Base-by-base conservation (phyloP, 2,113 vertebrate species). In the Tetrax tetrax region DNA sequence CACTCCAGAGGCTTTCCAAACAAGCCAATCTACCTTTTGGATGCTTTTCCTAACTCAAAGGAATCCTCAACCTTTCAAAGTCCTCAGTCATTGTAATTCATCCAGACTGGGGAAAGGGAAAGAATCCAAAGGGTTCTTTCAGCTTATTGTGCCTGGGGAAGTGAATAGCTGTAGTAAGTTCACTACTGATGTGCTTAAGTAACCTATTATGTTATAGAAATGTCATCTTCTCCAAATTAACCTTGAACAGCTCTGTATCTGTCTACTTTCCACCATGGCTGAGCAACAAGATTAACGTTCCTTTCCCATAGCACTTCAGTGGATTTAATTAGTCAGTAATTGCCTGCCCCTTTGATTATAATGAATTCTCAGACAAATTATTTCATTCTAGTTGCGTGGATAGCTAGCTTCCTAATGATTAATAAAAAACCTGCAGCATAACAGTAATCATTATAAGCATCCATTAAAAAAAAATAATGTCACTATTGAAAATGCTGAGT, bases 291-390 rank as follows among this genome's bases (percentile, higher is more conserved):
- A 87, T 60, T 64, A 87, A 23, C 51, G 82, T 45, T 88, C 27
- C 29, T 75, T 90, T 59, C 76, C 90, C 57, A 90, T 37, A 86
- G 31, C 37, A 88, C 87, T 80, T 95, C 68, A 84, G 64, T 93
- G 95, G 94, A 84, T 96, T 88, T 86, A 92, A 76, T 91, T 83
- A 91, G 43, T 89, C 68, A 95, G 82, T 94, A 95, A 94, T 83
- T 93, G 94, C 74, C 70, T 80, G 33, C 53, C 68, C 74, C 71
- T 71, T 91, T 91, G 70, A 92, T 83, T 89, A 91, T 93, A 96
- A 97, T 93, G 95, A 91, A 95, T 97, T 95, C 72, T 95, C 75
- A 79, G 84, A 84, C 71, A 93, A 91, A 83, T 82, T 75, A 90
- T 96, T 97, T 83, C 53, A 96, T 96, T 95, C 83, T 83, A 91